Evolutionary conservation across 2,888 invertebrate species (phyloP), one percentile per base, ranked within the genome.

Genomic region (Laothoe populi): DNA sequence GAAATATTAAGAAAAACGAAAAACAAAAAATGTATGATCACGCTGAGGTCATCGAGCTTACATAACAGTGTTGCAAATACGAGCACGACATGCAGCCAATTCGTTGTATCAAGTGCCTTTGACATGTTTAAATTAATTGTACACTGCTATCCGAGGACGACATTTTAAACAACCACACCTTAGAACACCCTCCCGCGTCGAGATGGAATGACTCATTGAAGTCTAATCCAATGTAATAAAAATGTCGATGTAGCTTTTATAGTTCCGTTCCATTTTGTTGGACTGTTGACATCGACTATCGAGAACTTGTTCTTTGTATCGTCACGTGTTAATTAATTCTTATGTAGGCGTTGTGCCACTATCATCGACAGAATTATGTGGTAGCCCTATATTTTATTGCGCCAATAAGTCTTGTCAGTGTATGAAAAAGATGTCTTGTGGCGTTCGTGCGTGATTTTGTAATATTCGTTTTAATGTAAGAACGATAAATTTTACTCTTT

Each of bases 271-370:
- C 75, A 83, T 87, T 85, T 87, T 81, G 78, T 79, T 78, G 77
- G 83, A 86, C 78, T 85, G 78, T 86, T 86, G 84, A 86, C 86
- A 85, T 86, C 82, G 79, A 76, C 73, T 76, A 79, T 83, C 81
- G 78, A 86, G 80, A 90, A 90, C 90, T 79, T 76, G 88, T 89
- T 87, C 75, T 75, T 79, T 79, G 76, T 81, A 82, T 78, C 85
- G 81, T 84, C 82, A 84, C 77, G 86, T 90, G 90, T 88, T 92
- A 92, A 92, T 92, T 91, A 90, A 90, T 90, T 88, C 87, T 74
- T 81, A 84, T 81, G 90, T 90, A 83, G 91, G 91, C 88, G 91
- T 78, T 87, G 91, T 78, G 79, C 79, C 77, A 79, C 85, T 82
- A 88, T 88, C 87, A 88, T 88, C 86, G 88, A 89, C 83, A 86